Conservation (phyloP, 2,797 vertebrate species). For the Pampus argenteus region DNA sequence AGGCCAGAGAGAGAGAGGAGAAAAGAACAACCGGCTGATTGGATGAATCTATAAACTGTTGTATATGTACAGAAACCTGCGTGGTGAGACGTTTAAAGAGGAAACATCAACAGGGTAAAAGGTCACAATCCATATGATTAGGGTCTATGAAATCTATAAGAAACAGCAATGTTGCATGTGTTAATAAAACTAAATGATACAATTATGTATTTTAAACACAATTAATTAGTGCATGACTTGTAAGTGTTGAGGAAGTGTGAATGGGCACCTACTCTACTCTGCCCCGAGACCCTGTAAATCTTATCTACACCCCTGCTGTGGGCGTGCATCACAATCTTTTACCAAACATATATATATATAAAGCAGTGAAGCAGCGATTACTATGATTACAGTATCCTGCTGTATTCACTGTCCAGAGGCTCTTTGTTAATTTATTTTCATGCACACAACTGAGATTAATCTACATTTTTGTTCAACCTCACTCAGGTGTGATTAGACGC, state of each 20-base stretch:
- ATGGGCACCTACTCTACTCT: too few relatives aligned
- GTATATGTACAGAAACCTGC: neutral
- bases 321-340: too few relatives aligned
- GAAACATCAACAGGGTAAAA: neutral
- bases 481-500: conserved; percentile 1
- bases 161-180: too few relatives aligned
- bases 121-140: too few relatives aligned
- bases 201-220: too few relatives aligned
- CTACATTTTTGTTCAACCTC: neutral
- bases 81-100: neutral
- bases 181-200: too few relatives aligned
- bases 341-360: too few relatives aligned
- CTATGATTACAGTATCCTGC: neutral
- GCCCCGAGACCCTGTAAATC: too few relatives aligned
- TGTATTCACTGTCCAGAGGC: neutral
- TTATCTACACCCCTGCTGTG: neutral
- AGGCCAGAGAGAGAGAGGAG: conserved; percentile 4
- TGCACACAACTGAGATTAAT: conserved; percentile 19
- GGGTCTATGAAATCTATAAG: too few relatives aligned
- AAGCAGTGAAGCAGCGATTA: too few relatives aligned
- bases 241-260: too few relatives aligned
- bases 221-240: too few relatives aligned
- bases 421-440: conserved; percentile 31
- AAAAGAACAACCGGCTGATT: neutral
- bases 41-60: neutral